Base-by-base conservation (phyloP, 2,888 invertebrate species). In the Tachina grossa region DNA sequence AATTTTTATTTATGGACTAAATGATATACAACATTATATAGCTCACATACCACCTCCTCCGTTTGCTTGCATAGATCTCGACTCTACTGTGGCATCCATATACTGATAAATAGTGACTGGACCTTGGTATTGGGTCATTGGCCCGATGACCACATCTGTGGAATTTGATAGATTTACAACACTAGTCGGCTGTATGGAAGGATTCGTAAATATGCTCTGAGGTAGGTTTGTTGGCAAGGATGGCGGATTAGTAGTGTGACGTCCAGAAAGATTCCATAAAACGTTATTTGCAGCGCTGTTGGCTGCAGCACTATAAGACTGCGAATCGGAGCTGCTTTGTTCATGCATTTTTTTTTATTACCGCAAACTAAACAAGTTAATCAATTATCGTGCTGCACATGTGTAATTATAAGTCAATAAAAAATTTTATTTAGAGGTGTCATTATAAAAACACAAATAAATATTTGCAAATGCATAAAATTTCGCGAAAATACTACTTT, bases 101-200 rank as follows among this genome's bases (percentile, higher is more conserved):
- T 93, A 93, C 81, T 93, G 93, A 83, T 93, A 93, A 84, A 94
- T 94, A 11, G 93, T 94, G 8, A 94, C 94, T 14, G 94, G 93
- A 45, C 93, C 94, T 87, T 93, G 93, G 84, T 93, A 94, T 82
- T 94, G 94, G 74, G 94, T 94, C 90, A 93, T 93, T 39, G 94
- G 93, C 1, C 94, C 94, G 75, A 94, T 93, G 39, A 94, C 93
- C 61, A 94, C 94, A 89, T 94, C 94, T 83, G 90, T 92, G 1
- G 94, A 94, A 87, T 93, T 93, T 31, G 93, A 93, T 22, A 94
- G 88, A 87, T 93, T 93, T 39, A 94, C 92, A 57, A 92, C 92
- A 87, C 89, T 92, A 75, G 91, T 90, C 13, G 92, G 92, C 81
- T 92, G 92, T 59, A 91, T 88, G 11, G 90, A 87, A 10, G 92